Conservation (phyloP, 2,113 vertebrate species). For the Copsychus sechellarum region DNA sequence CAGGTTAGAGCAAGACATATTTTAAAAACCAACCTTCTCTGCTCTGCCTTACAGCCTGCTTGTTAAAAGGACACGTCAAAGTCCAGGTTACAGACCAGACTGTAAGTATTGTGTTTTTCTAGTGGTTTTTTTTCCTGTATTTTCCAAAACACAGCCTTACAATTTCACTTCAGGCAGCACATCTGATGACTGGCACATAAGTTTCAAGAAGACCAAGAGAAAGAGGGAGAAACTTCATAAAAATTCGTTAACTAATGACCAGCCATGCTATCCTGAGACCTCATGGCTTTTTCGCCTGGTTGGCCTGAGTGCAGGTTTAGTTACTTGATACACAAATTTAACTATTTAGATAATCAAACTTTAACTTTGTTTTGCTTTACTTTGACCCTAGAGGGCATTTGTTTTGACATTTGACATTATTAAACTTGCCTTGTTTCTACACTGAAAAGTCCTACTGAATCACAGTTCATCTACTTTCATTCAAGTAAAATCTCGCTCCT, state of each 20-base stretch:
- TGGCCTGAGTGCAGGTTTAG: background rate
- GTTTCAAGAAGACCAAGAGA: background rate
- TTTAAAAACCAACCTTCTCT: background rate
- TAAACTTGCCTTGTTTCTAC: background rate
- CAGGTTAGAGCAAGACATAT: background rate
- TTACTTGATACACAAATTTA: background rate
- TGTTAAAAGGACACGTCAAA: constrained; percentile 76
- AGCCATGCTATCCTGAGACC: background rate
- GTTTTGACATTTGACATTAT: background rate
- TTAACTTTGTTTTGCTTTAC: background rate
- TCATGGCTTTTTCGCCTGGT: accelerated
- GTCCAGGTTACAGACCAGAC: constrained; percentile 74
- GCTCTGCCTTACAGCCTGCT: constrained; percentile 73
- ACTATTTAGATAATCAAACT: background rate
- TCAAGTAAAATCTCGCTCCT: background rate
- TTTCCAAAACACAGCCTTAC: background rate
- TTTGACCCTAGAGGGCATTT: background rate
- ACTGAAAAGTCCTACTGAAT: background rate
- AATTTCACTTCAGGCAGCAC: background rate
- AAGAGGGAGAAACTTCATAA: background rate
- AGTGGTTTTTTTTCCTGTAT: background rate
- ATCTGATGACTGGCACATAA: background rate
- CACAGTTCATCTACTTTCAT: background rate
- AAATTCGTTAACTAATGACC: background rate
- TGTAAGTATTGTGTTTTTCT: constrained; percentile 71